These are phyloP conservation scores for Clarias macrocephalus DNA, from an alignment of 2,113 vertebrate genomes.

Conservation along the genomic window DNA sequence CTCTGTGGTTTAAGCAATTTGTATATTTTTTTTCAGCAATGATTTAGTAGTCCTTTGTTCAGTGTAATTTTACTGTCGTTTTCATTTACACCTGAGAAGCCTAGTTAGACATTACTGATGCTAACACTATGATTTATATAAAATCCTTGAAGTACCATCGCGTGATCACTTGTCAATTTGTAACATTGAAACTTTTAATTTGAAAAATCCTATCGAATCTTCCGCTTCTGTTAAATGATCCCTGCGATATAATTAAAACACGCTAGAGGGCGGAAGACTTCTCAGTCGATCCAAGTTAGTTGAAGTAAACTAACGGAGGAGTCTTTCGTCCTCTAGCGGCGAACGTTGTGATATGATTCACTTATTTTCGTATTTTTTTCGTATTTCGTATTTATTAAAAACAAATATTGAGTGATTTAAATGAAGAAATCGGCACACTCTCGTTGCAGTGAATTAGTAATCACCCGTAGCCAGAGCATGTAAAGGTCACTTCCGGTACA, in stretches of 20 bases:
- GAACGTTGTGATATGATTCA: too few species aligned
- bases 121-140: background rate
- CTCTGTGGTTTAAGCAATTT: background rate
- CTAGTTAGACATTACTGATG: background rate
- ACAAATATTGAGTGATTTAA: background rate
- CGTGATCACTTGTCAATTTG: background rate
- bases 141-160: background rate
- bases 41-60: background rate
- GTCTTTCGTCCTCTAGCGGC: too few species aligned
- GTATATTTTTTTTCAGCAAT: background rate
- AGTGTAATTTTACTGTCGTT: background rate
- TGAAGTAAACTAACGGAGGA: background rate
- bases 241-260: too few species aligned
- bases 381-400: too few species aligned
- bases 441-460: background rate
- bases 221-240: background rate
- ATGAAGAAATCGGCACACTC: background rate
- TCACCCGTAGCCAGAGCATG: background rate
- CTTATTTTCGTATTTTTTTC: background rate
- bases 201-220: background rate
- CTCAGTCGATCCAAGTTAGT: background rate
- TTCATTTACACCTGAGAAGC: background rate
- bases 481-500: conserved; percentile 32
- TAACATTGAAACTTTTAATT: background rate
- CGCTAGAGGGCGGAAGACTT: background rate